phyloP scores from a whole-genome alignment of 2,797 vertebrate species.

The Dromococcyx pavoninus region DNA sequence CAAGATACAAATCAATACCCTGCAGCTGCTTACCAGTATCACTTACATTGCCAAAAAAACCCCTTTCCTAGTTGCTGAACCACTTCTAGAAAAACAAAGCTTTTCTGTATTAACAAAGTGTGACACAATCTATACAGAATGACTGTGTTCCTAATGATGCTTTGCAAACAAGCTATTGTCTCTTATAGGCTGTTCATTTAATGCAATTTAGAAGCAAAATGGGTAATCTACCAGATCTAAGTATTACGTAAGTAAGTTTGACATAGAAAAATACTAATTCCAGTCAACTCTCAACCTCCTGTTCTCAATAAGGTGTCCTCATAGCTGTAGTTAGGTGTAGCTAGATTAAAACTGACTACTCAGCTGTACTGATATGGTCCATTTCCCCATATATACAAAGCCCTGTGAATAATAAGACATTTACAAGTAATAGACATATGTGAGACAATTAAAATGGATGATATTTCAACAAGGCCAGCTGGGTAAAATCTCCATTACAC shows the following conservation, averaged over 20 bases:
- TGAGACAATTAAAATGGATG: background rate
- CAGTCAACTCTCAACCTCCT: background rate
- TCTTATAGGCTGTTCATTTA: background rate
- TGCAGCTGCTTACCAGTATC: background rate
- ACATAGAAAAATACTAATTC: background rate
- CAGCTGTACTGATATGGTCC: rapidly evolving
- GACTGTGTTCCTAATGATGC: background rate
- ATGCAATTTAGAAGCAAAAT: background rate
- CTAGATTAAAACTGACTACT: background rate
- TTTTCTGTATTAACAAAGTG: background rate
- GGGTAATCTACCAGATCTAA: background rate
- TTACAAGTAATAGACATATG: background rate
- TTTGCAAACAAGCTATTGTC: background rate
- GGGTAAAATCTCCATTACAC: background rate
- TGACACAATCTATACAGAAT: background rate
- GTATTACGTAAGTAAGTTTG: background rate
- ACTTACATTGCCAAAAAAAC: background rate
- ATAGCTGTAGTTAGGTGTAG: background rate
- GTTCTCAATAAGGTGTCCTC: background rate
- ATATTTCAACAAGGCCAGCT: background rate
- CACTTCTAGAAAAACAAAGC: background rate
- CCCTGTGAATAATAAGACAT: background rate
- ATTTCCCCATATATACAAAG: background rate
- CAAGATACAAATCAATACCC: background rate
- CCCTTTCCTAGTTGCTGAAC: background rate